Evolutionary conservation across 2,113 vertebrate genomes (phyloP).

Genomic region (Lagopus muta): DNA sequence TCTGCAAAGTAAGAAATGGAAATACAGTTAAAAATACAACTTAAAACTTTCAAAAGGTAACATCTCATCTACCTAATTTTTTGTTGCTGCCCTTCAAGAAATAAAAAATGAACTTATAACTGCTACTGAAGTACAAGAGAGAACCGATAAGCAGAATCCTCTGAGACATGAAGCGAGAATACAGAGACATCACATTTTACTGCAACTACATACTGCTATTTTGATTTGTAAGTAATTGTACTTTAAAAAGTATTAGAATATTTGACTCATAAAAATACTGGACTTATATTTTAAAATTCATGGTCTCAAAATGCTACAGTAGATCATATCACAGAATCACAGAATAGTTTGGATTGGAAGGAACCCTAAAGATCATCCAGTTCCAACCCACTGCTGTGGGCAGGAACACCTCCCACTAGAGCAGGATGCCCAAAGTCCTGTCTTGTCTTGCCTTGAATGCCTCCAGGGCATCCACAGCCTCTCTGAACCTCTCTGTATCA

Average conservation of each 20-base stretch:
- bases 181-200: not conserved
- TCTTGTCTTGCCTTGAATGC: no score
- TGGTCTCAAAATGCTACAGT: not conserved
- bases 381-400: not conserved
- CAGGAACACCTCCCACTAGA: not conserved
- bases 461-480: no score
- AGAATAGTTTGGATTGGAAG: not conserved
- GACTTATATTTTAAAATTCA: not conserved
- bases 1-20: conserved; percentile 79
- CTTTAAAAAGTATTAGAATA: not conserved
- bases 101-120: not conserved
- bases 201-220: not conserved
- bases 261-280: not conserved
- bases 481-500: no score
- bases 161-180: not conserved
- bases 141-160: not conserved
- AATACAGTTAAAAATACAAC: not conserved
- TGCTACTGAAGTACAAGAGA: not conserved
- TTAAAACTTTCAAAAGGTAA: not conserved
- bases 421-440: no score
- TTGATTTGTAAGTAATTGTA: not conserved
- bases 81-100: not conserved
- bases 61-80: not conserved
- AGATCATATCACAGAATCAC: not conserved
- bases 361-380: not conserved